Evolutionary conservation across 2,113 vertebrate species (phyloP).

Genomic region (Muntiacus reevesi): DNA sequence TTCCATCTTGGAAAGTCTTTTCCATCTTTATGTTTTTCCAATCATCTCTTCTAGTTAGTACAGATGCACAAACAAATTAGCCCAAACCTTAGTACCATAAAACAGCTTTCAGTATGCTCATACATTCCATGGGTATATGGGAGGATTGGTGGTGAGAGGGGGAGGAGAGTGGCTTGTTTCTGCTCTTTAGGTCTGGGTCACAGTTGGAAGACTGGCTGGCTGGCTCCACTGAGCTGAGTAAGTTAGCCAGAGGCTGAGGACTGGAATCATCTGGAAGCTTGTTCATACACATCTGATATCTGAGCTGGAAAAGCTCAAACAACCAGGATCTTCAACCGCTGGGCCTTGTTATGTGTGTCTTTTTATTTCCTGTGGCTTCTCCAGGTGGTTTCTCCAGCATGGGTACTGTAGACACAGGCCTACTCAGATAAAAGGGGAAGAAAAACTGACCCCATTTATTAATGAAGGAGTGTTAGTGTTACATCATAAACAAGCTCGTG

Average conservation of each 20-base stretch:
- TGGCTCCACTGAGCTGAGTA: neutral
- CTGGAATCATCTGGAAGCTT: neutral
- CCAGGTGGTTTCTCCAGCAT: neutral
- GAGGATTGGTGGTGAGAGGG: neutral
- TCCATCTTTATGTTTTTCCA: neutral
- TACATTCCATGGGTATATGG: neutral
- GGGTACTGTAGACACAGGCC: neutral
- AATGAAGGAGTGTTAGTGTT: neutral
- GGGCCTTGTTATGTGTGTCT: neutral
- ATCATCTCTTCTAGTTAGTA: neutral
- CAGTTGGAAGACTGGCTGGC: neutral
- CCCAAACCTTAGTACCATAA: neutral
- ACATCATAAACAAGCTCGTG: neutral
- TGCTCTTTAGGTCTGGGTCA: neutral
- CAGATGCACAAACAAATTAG: neutral
- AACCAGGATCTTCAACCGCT: neutral
- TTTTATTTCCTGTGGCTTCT: neutral
- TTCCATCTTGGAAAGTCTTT: neutral
- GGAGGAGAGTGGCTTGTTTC: neutral
- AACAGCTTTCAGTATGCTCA: neutral
- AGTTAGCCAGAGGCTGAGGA: neutral
- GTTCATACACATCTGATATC: neutral
- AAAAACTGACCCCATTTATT: neutral
- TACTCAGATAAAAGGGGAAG: neutral
- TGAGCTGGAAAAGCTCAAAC: neutral